Conservation (phyloP, 2,797 vertebrate genomes). For the Ceryle rudis region DNA sequence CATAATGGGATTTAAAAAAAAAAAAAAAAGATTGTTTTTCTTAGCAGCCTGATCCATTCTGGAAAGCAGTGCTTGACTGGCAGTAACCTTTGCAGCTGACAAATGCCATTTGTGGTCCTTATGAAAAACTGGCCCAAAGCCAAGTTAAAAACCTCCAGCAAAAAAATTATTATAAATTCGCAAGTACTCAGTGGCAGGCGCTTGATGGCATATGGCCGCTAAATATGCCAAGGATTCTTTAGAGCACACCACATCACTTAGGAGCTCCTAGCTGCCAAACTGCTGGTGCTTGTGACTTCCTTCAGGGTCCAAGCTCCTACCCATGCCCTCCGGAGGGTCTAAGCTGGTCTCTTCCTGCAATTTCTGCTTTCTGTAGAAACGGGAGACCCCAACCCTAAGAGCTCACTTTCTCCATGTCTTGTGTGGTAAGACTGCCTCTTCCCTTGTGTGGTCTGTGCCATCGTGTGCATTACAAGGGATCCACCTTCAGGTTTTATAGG, state of each 20-base stretch:
- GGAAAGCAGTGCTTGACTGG: not conserved
- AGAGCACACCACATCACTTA: slow-evolving; percentile 20
- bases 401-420: not conserved
- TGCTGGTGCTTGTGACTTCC: not conserved
- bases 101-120: not conserved
- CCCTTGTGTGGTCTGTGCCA: not conserved
- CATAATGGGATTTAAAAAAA: not conserved
- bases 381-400: fast-evolving
- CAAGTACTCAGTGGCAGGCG: not conserved
- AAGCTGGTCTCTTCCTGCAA: not conserved
- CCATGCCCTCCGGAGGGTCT: not conserved
- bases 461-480: not conserved
- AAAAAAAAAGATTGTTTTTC: not conserved
- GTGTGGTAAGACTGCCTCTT: not conserved
- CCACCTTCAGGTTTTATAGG: not conserved
- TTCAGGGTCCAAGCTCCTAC: not conserved
- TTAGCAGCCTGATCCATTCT: not conserved
- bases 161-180: slow-evolving; percentile 13
- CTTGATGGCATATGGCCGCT: slow-evolving; percentile 43
- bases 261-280: slow-evolving; percentile 12
- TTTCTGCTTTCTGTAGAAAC: not conserved
- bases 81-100: not conserved
- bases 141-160: slow-evolving; percentile 6
- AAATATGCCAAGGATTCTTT: slow-evolving; percentile 7
- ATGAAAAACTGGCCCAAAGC: not conserved